Conservation (phyloP, 2,113 vertebrate genomes). For the Nansenia antarctica region DNA sequence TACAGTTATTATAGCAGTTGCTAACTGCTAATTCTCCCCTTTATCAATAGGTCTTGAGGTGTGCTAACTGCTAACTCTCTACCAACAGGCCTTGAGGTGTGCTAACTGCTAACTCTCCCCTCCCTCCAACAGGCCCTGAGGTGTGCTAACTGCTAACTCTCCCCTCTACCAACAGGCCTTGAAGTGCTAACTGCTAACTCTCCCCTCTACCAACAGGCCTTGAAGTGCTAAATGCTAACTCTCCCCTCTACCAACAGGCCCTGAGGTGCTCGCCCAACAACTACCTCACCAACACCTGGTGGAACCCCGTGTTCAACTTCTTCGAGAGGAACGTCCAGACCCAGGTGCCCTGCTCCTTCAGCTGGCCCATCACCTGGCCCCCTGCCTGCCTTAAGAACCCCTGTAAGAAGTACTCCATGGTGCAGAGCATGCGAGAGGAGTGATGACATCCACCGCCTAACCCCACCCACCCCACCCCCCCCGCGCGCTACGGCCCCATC, state of each 20-base stretch:
- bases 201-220: no score
- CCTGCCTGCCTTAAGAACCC: constrained; percentile 93
- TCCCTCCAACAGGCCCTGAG: no score
- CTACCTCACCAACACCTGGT: constrained; percentile 95
- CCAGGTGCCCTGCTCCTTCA: constrained; percentile 89
- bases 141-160: no score
- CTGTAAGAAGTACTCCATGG: constrained; percentile 94
- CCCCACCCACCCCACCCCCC: neutral
- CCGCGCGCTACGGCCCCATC: neutral
- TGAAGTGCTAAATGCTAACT: neutral
- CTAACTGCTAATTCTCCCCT: neutral
- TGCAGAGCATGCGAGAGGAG: constrained; percentile 84
- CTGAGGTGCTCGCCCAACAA: constrained; percentile 91
- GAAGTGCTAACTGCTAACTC: no score
- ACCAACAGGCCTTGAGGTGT: neutral
- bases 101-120: neutral
- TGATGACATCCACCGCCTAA: no score
- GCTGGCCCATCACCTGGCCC: constrained; percentile 91
- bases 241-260: constrained; percentile 68
- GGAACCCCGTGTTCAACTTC: constrained; percentile 95
- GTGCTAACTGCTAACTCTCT: neutral
- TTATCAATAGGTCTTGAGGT: neutral
- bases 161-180: no score
- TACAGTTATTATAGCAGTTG: neutral
- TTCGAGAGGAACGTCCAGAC: constrained; percentile 95